Conservation (phyloP, 2,113 vertebrate genomes). For the Candoia aspera region DNA sequence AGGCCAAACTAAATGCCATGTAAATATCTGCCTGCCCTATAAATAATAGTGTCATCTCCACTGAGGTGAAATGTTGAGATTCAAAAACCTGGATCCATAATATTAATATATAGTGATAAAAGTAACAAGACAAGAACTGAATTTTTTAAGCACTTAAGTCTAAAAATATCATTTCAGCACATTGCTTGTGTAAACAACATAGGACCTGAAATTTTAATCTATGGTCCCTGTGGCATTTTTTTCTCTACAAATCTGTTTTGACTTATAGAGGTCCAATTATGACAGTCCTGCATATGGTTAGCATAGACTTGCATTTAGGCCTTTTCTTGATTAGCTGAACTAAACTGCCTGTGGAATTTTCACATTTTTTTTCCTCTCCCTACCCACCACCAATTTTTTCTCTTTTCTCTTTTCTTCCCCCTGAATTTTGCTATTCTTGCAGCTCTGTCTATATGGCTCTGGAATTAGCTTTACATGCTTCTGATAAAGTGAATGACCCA, state of each 20-base stretch:
- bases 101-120: constrained; percentile 47
- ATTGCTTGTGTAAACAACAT: constrained; percentile 18
- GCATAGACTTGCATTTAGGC: not conserved
- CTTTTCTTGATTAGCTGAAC: not conserved
- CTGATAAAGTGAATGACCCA: not conserved
- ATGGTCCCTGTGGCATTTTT: not conserved
- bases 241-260: constrained; percentile 10
- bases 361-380: not conserved
- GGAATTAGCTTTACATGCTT: not conserved
- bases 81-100: constrained; percentile 51
- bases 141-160: constrained; percentile 7
- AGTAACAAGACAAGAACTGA: constrained; percentile 44
- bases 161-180: constrained; percentile 24
- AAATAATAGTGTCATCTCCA: constrained; percentile 43
- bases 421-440: not conserved
- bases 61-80: constrained; percentile 46
- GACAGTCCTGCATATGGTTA: not conserved
- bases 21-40: constrained; percentile 58
- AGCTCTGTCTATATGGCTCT: not conserved
- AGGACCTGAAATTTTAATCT: not conserved
- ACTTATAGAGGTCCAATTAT: not conserved
- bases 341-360: not conserved
- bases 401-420: not conserved
- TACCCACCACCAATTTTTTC: not conserved
- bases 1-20: constrained; percentile 45